A percentile compares a stretch with the other conserved stretches of the same genome.
phyloP scores from a whole-genome alignment of 2,113 vertebrate species.

The Rhodinocichla rosea region DNA sequence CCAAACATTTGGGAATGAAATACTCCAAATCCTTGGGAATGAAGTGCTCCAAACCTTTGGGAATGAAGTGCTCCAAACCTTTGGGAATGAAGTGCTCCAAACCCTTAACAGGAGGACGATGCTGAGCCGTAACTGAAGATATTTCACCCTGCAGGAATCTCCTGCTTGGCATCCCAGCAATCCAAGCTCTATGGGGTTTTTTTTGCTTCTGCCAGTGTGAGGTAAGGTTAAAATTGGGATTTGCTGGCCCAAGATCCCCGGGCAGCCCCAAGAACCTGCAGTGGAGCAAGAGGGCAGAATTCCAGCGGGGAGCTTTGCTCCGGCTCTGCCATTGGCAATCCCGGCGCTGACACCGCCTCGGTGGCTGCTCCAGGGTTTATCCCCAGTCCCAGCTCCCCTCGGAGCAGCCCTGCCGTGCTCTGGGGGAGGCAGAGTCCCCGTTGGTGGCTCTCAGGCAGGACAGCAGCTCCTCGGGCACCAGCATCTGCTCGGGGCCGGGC shows the following conservation, averaged over 20 bases:
- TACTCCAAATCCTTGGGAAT: too few relatives aligned
- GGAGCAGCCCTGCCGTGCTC: background rate
- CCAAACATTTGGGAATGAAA: too few relatives aligned
- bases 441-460: constrained; percentile 48
- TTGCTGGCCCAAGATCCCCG: background rate
- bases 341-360: fast-evolving
- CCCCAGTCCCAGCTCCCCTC: background rate
- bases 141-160: too few relatives aligned
- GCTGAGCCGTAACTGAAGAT: background rate
- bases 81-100: too few relatives aligned
- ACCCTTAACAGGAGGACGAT: background rate
- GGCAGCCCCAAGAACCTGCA: background rate
- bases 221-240: background rate
- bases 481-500: constrained; percentile 46
- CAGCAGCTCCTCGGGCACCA: constrained; percentile 67
- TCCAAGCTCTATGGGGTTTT: background rate
- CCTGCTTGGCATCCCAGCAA: background rate
- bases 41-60: too few relatives aligned
- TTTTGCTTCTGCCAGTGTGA: background rate
- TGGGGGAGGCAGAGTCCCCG: constrained; percentile 23
- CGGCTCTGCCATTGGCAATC: fast-evolving
- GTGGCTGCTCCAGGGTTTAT: fast-evolving
- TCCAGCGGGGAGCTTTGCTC: background rate
- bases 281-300: fast-evolving
- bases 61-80: background rate